Evolutionary conservation across 2,797 vertebrate species (phyloP).

Genomic region (Artibeus lituratus): DNA sequence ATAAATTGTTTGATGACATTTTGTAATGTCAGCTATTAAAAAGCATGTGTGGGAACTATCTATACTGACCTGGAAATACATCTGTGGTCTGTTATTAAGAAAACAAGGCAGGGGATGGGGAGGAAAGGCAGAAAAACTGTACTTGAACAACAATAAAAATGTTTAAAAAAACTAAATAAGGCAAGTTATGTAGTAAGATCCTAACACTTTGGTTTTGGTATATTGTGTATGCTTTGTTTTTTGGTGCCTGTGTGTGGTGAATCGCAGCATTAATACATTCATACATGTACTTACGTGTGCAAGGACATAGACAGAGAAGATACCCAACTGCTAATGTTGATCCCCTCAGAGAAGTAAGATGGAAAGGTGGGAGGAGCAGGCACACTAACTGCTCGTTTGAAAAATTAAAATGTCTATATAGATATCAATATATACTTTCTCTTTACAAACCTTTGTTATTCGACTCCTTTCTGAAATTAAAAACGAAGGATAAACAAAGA

Average conservation of each 20-base stretch:
- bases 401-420: background rate
- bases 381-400: background rate
- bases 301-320: background rate
- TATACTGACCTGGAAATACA: background rate
- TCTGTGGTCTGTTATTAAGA: background rate
- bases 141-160: too few species aligned
- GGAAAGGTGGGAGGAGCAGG: background rate
- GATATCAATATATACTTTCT: background rate
- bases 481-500: background rate
- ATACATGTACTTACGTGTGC: background rate
- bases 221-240: background rate
- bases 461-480: background rate
- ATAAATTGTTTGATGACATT: conserved; percentile 1
- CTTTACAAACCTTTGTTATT: background rate
- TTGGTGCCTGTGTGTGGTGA: background rate
- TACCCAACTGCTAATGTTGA: background rate
- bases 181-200: background rate
- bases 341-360: background rate
- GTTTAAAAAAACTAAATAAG: background rate
- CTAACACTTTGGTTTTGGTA: background rate
- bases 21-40: background rate
- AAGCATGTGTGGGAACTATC: background rate
- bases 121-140: too few species aligned
- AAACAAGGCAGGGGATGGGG: background rate
- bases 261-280: background rate